Evolutionary conservation across 2,888 invertebrate genomes (phyloP).

Genomic region (Vanessa cardui): DNA sequence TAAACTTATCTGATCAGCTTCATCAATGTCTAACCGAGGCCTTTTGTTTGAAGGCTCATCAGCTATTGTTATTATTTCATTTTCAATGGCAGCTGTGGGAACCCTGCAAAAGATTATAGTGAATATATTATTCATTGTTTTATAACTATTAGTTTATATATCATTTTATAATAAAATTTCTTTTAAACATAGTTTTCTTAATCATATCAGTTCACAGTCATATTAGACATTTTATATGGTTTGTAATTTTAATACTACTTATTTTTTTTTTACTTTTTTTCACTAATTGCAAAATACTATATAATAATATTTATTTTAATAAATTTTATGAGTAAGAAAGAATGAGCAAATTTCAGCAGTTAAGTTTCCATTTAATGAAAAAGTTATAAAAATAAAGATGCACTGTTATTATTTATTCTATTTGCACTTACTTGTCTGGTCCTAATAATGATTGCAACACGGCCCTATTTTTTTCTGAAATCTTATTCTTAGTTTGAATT

Average conservation of each 20-base stretch:
- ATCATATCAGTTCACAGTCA: too few relatives aligned
- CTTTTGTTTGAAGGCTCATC: constrained; percentile 64
- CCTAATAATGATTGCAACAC: constrained; percentile 62
- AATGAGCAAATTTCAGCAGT: too few relatives aligned
- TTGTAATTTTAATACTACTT: too few relatives aligned
- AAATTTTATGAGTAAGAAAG: too few relatives aligned
- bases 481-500: constrained; percentile 52
- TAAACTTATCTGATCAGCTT: constrained; percentile 63
- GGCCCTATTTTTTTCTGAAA: constrained; percentile 64
- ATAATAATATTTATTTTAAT: too few relatives aligned
- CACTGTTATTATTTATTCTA: neutral
- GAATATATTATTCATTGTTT: neutral
- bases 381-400: neutral
- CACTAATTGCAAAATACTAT: too few relatives aligned
- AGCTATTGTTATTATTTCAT: constrained; percentile 53
- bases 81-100: constrained; percentile 44
- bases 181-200: too few relatives aligned
- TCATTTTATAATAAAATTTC: too few relatives aligned
- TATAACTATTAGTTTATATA: too few relatives aligned
- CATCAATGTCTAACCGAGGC: constrained; percentile 51
- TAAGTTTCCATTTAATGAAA: too few relatives aligned
- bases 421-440: constrained; percentile 53
- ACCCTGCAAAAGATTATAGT: constrained; percentile 47
- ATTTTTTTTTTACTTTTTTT: too few relatives aligned
- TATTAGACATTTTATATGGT: too few relatives aligned